Conservation (phyloP, 2,888 invertebrate species). For the Parnassius apollo region DNA sequence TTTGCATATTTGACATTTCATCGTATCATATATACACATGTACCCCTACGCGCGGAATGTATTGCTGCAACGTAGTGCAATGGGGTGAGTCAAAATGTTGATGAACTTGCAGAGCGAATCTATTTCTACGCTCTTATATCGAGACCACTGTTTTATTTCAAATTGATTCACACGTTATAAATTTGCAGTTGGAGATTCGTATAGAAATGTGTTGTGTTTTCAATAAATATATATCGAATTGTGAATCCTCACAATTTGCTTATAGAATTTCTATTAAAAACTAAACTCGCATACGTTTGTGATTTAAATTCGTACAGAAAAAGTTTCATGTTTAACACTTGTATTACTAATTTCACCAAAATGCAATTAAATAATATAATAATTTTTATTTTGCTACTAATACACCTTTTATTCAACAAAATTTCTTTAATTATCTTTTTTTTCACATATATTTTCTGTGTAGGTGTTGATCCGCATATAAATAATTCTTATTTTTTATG, state of each 20-base stretch:
- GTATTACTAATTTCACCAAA: too few relatives aligned
- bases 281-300: too few relatives aligned
- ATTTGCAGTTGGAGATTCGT: not conserved
- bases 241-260: not conserved
- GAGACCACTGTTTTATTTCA: conserved; percentile 4
- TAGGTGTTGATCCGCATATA: too few relatives aligned
- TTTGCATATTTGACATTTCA: not conserved
- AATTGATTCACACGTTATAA: conserved; percentile 5
- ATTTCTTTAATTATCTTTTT: too few relatives aligned
- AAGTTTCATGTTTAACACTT: too few relatives aligned
- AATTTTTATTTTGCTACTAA: too few relatives aligned
- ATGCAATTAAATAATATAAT: too few relatives aligned
- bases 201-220: not conserved
- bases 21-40: not conserved
- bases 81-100: conserved; percentile 9
- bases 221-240: not conserved
- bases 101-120: conserved; percentile 6
- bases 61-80: conserved; percentile 5
- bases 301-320: too few relatives aligned
- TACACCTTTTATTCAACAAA: too few relatives aligned
- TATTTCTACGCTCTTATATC: conserved; percentile 7
- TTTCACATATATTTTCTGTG: too few relatives aligned
- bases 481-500: too few relatives aligned
- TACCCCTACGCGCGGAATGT: not conserved
- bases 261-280: too few relatives aligned